phyloP scores from a whole-genome alignment of 2,888 invertebrate genomes.

The Xestia sexstrigata region DNA sequence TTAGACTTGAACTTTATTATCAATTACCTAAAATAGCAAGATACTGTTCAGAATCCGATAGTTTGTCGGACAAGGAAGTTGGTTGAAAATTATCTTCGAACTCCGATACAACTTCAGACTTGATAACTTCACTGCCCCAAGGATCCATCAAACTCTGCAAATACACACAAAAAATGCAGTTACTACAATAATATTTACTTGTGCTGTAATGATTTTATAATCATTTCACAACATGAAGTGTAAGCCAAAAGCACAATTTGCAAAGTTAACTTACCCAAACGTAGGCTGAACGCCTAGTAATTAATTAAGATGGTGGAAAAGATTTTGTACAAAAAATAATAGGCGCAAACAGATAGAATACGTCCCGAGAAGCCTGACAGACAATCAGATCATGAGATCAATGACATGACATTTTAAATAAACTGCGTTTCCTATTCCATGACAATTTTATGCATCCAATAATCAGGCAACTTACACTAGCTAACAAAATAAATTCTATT shows the following conservation, averaged over 20 bases:
- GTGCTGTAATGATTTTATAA: background rate
- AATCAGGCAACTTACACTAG: background rate
- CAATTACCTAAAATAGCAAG: slow-evolving; percentile 92
- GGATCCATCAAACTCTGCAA: slow-evolving; percentile 88
- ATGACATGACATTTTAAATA: slow-evolving; percentile 54
- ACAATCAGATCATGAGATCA: slow-evolving; percentile 60
- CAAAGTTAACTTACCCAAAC: slow-evolving; percentile 67
- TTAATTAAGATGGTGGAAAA: slow-evolving; percentile 41
- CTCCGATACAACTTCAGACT: slow-evolving; percentile 74
- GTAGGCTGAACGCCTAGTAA: slow-evolving; percentile 61
- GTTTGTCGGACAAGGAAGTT: slow-evolving; percentile 77
- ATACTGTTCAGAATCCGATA: slow-evolving; percentile 92
- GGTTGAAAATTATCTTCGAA: slow-evolving; percentile 92
- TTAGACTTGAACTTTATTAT: slow-evolving; percentile 50
- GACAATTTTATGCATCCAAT: slow-evolving; percentile 5
- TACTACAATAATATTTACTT: slow-evolving; percentile 57
- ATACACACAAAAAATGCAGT: slow-evolving; percentile 36
- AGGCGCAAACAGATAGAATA: slow-evolving; percentile 39
- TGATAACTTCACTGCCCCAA: slow-evolving; percentile 84
- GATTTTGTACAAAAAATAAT: slow-evolving; percentile 50
- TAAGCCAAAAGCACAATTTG: background rate
- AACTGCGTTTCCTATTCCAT: slow-evolving; percentile 28
- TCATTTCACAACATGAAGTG: slow-evolving; percentile 21
- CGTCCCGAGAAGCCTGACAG: slow-evolving; percentile 48
- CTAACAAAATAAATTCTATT: background rate